phyloP scores from a whole-genome alignment of 2,797 vertebrate species.

The Neomorphus geoffroyi region DNA sequence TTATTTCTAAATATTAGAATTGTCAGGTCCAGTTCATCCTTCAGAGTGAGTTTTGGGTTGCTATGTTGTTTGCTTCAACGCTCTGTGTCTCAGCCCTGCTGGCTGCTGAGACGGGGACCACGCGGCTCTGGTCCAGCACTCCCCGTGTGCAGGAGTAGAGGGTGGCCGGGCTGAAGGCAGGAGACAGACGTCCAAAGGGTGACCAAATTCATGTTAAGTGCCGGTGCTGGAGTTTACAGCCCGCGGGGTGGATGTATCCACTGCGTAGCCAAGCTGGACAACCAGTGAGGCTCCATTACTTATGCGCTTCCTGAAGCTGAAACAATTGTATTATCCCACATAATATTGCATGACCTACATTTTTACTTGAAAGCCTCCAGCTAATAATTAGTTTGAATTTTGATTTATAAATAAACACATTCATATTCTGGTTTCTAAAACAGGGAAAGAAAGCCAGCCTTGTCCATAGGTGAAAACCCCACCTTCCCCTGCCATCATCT shows the following conservation, averaged over 20 bases:
- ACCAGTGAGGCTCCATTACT: constrained; percentile 51
- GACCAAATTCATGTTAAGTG: background rate
- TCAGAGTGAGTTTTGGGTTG: background rate
- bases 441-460: background rate
- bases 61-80: background rate
- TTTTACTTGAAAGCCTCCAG: constrained; percentile 77
- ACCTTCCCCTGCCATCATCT: background rate
- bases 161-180: background rate
- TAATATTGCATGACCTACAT: constrained; percentile 76
- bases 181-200: background rate
- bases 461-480: background rate
- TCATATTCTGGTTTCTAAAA: constrained; percentile 53
- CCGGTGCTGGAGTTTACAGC: fast-evolving
- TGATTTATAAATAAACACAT: constrained; percentile 75
- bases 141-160: background rate
- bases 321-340: constrained; percentile 73
- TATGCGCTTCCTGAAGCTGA: constrained; percentile 62
- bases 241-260: background rate
- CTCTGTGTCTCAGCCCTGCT: background rate
- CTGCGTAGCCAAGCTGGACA: constrained; percentile 29
- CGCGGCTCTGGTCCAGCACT: fast-evolving
- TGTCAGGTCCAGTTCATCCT: background rate
- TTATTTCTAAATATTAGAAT: background rate
- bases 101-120: background rate
- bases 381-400: constrained; percentile 76